Conservation (phyloP, 2,888 invertebrate species). For the Laothoe populi region DNA sequence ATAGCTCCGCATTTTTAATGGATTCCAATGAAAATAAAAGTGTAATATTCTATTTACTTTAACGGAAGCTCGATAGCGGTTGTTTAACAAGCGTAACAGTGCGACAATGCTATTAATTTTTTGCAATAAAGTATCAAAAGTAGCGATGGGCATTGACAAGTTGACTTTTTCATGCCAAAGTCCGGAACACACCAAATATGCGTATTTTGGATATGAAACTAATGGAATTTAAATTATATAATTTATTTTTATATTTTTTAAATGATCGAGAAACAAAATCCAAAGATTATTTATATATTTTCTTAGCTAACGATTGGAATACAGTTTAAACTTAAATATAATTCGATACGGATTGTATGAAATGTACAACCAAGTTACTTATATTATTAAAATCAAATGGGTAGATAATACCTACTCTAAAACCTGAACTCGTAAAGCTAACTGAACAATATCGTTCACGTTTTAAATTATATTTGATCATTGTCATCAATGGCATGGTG, state of each 20-base stretch:
- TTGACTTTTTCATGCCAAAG: neutral
- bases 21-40: conserved; percentile 47
- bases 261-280: too few relatives aligned
- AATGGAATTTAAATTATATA: too few relatives aligned
- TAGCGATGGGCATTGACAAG: neutral
- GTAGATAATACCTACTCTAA: neutral
- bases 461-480: neutral
- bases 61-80: conserved; percentile 45
- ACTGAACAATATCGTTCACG: neutral
- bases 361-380: neutral
- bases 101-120: conserved; percentile 45
- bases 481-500: too few relatives aligned
- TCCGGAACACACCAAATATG: neutral
- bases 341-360: neutral
- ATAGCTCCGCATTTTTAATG: conserved; percentile 28
- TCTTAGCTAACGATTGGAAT: neutral
- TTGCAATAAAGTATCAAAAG: conserved; percentile 34
- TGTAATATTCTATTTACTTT: conserved; percentile 36
- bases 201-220: too few relatives aligned
- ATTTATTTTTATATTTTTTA: too few relatives aligned
- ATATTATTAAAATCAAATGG: neutral
- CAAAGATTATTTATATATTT: too few relatives aligned
- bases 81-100: conserved; percentile 52
- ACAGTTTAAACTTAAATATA: conserved; percentile 16
- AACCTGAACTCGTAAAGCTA: neutral